Conservation (phyloP, 1,140 invertebrate species). For the Helicoverpa armigera region DNA sequence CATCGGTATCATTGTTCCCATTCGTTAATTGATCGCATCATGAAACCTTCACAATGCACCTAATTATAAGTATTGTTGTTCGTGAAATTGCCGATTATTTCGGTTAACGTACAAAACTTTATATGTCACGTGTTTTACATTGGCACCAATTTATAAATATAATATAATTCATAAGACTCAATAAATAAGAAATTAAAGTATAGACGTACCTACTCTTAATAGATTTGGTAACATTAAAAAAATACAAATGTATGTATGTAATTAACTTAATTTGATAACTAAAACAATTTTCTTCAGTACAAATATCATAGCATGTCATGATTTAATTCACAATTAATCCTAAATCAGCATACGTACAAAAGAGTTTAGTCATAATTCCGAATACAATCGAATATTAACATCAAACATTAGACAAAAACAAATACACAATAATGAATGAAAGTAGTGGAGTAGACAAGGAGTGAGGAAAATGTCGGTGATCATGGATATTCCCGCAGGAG, state of each 20-base stretch:
- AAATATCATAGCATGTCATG: conserved; percentile 30
- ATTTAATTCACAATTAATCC: conserved; percentile 35
- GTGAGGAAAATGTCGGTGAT: neutral
- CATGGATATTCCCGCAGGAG: conserved; percentile 16
- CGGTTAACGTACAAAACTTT: conserved; percentile 42
- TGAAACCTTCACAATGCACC: conserved; percentile 40
- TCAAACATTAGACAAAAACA: conserved; percentile 35
- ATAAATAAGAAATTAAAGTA: conserved; percentile 9
- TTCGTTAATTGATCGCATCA: conserved; percentile 61
- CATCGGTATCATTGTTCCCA: conserved; percentile 67
- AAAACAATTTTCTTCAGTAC: conserved; percentile 5
- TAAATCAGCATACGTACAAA: neutral
- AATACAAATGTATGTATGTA: neutral
- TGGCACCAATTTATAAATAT: conserved; percentile 63
- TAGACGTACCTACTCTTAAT: neutral
- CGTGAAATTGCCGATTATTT: conserved; percentile 52
- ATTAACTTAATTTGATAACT: conserved; percentile 7
- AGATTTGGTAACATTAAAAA: conserved; percentile 6
- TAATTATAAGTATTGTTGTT: conserved; percentile 31
- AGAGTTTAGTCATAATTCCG: conserved; percentile 44
- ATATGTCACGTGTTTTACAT: conserved; percentile 50
- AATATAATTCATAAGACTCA: neutral
- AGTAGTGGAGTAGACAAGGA: conserved; percentile 6
- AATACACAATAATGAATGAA: conserved; percentile 18
- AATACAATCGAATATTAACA: conserved; percentile 34